Conservation (phyloP, 2,113 vertebrate genomes). For the Hyperopisus bebe region DNA sequence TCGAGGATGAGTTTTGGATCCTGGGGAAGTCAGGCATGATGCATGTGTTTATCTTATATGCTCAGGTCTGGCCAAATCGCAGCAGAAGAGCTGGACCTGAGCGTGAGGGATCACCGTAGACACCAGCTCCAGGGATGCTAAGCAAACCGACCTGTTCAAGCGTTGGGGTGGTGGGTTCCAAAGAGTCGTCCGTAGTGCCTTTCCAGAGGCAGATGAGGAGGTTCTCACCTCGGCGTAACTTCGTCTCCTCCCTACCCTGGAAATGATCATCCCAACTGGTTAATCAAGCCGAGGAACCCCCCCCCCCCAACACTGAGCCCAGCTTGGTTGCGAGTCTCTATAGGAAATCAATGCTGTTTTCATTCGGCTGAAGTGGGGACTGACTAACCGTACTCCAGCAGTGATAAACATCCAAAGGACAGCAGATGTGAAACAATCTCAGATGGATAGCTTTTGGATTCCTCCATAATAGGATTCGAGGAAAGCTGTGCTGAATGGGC, state of each 20-base stretch:
- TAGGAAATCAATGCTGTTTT: constrained; percentile 57
- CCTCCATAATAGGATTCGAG: constrained; percentile 17
- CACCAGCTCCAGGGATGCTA: background rate
- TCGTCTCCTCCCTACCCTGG: background rate
- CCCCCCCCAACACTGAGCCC: constrained; percentile 10
- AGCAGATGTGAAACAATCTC: background rate
- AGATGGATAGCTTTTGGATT: constrained; percentile 19
- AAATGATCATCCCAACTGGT: constrained; percentile 20
- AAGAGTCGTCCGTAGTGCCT: background rate
- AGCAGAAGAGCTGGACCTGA: background rate
- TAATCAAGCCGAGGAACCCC: background rate
- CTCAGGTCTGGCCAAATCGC: constrained; percentile 1
- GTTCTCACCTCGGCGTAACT: background rate
- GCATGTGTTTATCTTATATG: background rate
- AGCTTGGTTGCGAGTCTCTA: constrained; percentile 39
- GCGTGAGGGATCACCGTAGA: background rate
- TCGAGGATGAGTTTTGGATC: background rate
- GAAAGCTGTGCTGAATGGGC: background rate
- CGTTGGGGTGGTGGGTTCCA: background rate
- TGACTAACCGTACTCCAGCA: constrained; percentile 13
- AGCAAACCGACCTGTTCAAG: background rate
- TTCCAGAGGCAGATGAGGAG: background rate
- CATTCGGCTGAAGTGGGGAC: constrained; percentile 38
- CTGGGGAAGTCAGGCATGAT: background rate
- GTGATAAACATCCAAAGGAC: constrained; percentile 18